Conservation (phyloP, 92 coral and sea anemone genomes). For the Meandrina meandrites region DNA sequence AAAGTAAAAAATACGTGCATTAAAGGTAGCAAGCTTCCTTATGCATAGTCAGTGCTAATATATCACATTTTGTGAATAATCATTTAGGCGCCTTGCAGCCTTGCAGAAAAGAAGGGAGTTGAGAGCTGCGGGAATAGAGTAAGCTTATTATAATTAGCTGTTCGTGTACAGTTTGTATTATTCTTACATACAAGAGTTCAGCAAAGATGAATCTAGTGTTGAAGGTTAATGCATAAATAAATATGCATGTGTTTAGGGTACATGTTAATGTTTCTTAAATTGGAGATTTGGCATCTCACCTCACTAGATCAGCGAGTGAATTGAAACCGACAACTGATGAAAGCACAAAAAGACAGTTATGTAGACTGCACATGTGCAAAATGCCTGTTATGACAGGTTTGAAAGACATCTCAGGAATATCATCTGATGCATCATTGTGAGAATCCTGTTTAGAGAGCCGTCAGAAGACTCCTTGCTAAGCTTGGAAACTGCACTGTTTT, state of each 20-base stretch:
- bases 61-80: neutral
- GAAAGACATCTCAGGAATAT: neutral
- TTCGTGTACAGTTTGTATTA: neutral
- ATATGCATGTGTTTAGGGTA: neutral
- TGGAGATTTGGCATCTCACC: neutral
- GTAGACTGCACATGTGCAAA: neutral
- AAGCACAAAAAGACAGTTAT: neutral
- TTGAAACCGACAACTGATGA: neutral
- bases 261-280: neutral
- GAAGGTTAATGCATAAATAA: too few species aligned
- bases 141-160: constrained; percentile 27
- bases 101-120: constrained; percentile 93
- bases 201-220: neutral
- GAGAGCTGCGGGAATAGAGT: constrained; percentile 99
- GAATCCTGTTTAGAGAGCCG: too few species aligned
- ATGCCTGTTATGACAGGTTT: neutral
- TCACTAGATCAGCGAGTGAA: neutral
- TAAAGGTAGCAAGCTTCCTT: too few species aligned
- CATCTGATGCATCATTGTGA: too few species aligned
- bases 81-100: constrained; percentile 88
- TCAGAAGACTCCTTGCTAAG: too few species aligned
- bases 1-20: too few species aligned
- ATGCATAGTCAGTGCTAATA: too few species aligned
- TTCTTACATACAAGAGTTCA: neutral
- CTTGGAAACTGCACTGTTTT: too few species aligned